Evolutionary conservation across 1,140 invertebrate species (phyloP).

Genomic region (Holcopasites calliopsidis): DNA sequence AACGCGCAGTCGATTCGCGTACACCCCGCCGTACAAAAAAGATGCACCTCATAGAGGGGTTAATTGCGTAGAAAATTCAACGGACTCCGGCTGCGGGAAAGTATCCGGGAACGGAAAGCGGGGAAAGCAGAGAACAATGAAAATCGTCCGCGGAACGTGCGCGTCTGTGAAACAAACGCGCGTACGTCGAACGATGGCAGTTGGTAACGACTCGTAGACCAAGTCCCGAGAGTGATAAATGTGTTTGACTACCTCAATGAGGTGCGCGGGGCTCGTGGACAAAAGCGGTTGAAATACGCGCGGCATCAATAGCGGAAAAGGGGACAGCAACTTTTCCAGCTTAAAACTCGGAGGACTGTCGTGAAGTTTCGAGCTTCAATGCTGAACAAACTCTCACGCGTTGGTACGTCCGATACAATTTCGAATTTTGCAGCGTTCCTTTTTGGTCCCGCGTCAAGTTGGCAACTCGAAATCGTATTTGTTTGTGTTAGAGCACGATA

Average conservation of each 20-base stretch:
- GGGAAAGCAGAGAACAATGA: background rate
- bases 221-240: slow-evolving; percentile 42
- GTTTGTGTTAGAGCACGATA: no score
- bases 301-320: slow-evolving; percentile 58
- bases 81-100: background rate
- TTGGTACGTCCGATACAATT: slow-evolving; percentile 35
- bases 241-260: slow-evolving; percentile 59
- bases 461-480: no score
- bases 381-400: slow-evolving; percentile 58
- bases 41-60: background rate
- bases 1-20: background rate
- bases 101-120: no score
- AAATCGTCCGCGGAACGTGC: background rate
- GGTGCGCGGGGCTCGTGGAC: slow-evolving; percentile 40
- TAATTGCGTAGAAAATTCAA: slow-evolving; percentile 10
- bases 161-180: background rate
- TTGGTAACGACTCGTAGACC: slow-evolving; percentile 19
- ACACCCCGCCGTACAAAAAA: background rate
- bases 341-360: slow-evolving; percentile 37
- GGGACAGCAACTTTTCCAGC: slow-evolving; percentile 53
- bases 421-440: slow-evolving; percentile 47
- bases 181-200: background rate
- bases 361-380: slow-evolving; percentile 61
- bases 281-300: slow-evolving; percentile 60
- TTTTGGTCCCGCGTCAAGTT: no score